Conservation (phyloP, 2,113 vertebrate species). For the Sebastes fasciatus region DNA sequence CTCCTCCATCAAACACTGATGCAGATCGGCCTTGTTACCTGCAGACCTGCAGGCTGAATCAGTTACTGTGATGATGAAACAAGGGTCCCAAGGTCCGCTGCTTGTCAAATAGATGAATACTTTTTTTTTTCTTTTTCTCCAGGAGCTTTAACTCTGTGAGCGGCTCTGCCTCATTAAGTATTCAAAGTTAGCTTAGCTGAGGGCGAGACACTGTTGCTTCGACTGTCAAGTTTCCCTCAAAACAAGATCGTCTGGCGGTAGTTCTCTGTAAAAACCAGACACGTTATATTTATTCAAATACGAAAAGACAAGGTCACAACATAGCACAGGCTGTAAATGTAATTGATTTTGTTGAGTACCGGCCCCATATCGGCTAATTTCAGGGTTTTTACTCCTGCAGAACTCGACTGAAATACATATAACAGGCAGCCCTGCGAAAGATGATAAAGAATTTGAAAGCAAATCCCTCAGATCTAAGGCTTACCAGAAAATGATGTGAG, state of each 20-base stretch:
- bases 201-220: background rate
- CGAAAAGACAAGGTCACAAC: conserved; percentile 11
- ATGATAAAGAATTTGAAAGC: background rate
- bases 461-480: background rate
- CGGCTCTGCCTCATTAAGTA: conserved; percentile 15
- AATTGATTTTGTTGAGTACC: conserved; percentile 7
- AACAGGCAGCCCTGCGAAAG: background rate
- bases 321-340: background rate
- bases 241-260: background rate
- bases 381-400: conserved; percentile 8
- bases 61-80: conserved; percentile 52
- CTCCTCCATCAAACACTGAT: conserved; percentile 42
- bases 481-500: background rate
- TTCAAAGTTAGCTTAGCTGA: conserved; percentile 20
- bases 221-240: background rate
- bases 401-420: background rate
- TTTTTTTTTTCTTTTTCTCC: background rate
- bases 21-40: conserved; percentile 51
- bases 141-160: conserved; percentile 17
- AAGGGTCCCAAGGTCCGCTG: conserved; percentile 5
- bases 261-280: background rate
- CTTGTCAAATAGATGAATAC: conserved; percentile 28
- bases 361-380: background rate
- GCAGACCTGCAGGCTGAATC: conserved; percentile 47
- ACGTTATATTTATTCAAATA: conserved; percentile 4